Evolutionary conservation across 2,113 vertebrate species (phyloP).

Genomic region (Amazona vittata): DNA sequence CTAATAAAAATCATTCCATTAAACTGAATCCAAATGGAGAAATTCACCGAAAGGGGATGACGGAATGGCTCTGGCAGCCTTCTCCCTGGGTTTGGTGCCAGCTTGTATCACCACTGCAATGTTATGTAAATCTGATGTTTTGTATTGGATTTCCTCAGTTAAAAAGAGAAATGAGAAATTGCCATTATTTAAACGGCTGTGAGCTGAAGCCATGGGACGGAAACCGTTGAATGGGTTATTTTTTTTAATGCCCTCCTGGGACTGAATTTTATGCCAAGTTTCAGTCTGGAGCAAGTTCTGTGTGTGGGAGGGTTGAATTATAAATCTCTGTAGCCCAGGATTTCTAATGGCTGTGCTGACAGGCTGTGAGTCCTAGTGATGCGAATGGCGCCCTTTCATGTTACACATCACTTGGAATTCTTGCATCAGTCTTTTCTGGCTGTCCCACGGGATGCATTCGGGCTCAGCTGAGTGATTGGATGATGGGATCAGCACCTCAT

Average conservation of each 20-base stretch:
- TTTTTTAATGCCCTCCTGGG: slow-evolving; percentile 69
- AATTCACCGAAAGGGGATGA: slow-evolving; percentile 48
- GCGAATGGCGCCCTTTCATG: slow-evolving; percentile 63
- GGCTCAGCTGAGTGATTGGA: slow-evolving; percentile 44
- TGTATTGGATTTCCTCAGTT: slow-evolving; percentile 67
- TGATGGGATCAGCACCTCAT: slow-evolving; percentile 72
- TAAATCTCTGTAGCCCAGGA: slow-evolving; percentile 44
- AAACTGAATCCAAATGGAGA: slow-evolving; percentile 47
- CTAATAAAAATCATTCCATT: slow-evolving; percentile 32
- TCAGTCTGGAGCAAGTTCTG: slow-evolving; percentile 64
- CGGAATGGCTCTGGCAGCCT: slow-evolving; percentile 50
- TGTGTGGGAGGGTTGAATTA: slow-evolving; percentile 71
- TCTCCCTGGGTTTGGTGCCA: slow-evolving; percentile 56
- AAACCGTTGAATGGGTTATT: slow-evolving; percentile 68
- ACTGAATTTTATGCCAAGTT: slow-evolving; percentile 69
- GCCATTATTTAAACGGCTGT: slow-evolving; percentile 55
- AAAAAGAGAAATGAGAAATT: slow-evolving; percentile 68
- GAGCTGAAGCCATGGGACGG: slow-evolving; percentile 55
- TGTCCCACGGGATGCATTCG: slow-evolving; percentile 8
- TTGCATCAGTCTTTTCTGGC: slow-evolving; percentile 56
- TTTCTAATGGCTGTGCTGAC: slow-evolving; percentile 71
- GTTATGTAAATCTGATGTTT: slow-evolving; percentile 72
- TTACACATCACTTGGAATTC: slow-evolving; percentile 71
- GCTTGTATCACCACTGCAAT: slow-evolving; percentile 59
- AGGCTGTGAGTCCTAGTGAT: slow-evolving; percentile 50